These are phyloP conservation scores for Corapipo altera DNA, from an alignment of 2,113 vertebrate genomes.

Conservation along the genomic window DNA sequence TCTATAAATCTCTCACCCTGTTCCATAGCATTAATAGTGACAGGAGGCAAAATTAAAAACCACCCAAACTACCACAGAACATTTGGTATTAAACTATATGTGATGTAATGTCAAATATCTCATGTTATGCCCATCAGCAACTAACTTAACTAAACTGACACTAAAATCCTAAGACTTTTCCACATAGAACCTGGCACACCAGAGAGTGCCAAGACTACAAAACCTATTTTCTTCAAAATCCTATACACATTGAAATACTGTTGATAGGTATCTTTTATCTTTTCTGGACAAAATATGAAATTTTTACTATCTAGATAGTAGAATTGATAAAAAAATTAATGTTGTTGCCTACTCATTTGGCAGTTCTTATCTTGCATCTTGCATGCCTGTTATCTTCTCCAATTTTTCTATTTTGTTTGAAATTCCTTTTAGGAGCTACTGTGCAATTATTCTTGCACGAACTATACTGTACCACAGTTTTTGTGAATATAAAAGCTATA, in stretches of 20 bases:
- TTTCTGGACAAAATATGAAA: not conserved
- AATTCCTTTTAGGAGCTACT: not conserved
- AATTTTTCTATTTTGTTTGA: not conserved
- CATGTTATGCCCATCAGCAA: not conserved
- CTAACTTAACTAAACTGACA: not conserved
- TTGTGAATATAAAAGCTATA: not conserved
- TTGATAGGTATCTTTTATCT: not conserved
- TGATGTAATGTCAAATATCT: not conserved
- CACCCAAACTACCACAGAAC: not conserved
- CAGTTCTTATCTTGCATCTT: not conserved
- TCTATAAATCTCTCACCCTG: constrained; percentile 1
- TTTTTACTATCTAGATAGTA: not conserved
- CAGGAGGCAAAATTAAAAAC: constrained; percentile 11
- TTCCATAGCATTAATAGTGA: not conserved
- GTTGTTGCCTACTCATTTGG: not conserved
- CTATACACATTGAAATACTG: not conserved
- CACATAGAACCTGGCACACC: not conserved
- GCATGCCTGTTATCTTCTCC: not conserved
- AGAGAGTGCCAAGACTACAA: not conserved
- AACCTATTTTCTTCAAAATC: not conserved
- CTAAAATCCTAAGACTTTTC: not conserved
- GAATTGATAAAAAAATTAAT: not conserved
- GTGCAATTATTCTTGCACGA: not conserved
- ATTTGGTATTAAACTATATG: not conserved
- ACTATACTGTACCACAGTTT: not conserved